A percentile compares a stretch with the other conserved stretches of the same genome.
phyloP scores from a whole-genome alignment of 2,888 invertebrate genomes.

The Sussaba pulchella region DNA sequence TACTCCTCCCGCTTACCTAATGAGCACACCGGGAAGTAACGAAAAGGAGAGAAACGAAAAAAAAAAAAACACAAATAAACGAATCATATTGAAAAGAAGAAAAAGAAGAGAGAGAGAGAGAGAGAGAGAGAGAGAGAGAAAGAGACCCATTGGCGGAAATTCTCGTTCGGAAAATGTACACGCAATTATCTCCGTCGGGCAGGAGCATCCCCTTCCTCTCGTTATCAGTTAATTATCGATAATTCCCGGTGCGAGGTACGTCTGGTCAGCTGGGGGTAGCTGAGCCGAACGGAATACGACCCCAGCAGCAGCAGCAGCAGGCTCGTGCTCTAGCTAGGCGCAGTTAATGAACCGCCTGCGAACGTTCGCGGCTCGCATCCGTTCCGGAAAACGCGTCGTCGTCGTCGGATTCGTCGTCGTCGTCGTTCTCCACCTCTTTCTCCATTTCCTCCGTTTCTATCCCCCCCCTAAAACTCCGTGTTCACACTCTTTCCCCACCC shows the following conservation, averaged over 20 bases:
- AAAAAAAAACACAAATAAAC: background rate
- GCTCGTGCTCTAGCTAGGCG: conserved; percentile 27
- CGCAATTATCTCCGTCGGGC: conserved; percentile 52
- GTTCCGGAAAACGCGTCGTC: conserved; percentile 65
- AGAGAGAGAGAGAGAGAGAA: background rate
- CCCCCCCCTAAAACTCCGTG: background rate
- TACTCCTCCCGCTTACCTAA: background rate
- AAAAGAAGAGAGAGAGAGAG: conserved; percentile 1
- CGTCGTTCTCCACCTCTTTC: conserved; percentile 27
- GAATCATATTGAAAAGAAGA: background rate
- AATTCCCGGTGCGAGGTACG: conserved; percentile 55
- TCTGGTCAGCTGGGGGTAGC: conserved; percentile 36
- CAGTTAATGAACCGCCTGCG: conserved; percentile 65
- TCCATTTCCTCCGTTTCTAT: background rate
- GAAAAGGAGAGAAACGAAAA: background rate
- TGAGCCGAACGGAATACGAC: conserved; percentile 2
- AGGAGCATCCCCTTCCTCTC: conserved; percentile 32
- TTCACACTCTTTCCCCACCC: background rate
- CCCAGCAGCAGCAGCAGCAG: conserved; percentile 11
- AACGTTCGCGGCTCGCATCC: conserved; percentile 63
- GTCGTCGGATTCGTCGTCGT: conserved; percentile 21
- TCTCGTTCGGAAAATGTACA: conserved; percentile 55
- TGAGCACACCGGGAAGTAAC: background rate
- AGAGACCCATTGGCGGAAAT: conserved; percentile 18
- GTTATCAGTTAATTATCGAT: conserved; percentile 68